These are phyloP conservation scores for Intellagama lesueurii DNA, from an alignment of 2,797 vertebrate species.

Conservation along the genomic window DNA sequence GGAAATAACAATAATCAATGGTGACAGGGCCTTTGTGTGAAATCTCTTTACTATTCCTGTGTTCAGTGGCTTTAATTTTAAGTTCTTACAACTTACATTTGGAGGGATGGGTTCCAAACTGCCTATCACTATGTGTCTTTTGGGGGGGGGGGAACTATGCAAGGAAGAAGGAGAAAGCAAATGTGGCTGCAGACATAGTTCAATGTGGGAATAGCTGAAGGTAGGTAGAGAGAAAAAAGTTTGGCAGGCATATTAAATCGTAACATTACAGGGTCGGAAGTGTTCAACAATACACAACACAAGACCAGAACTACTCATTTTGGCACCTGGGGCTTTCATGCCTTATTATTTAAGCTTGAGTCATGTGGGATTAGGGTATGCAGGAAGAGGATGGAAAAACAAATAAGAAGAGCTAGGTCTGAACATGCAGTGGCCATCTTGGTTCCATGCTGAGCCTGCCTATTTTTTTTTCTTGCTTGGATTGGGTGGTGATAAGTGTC, in stretches of 20 bases:
- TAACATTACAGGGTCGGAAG: neutral
- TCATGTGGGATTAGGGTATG: too few species aligned
- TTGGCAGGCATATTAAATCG: neutral
- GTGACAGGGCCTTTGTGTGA: neutral
- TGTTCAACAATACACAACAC: neutral
- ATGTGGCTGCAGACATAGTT: neutral
- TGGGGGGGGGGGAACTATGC: neutral
- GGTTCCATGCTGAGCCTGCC: too few species aligned
- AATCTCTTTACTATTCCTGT: neutral
- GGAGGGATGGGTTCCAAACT: constrained; percentile 1
- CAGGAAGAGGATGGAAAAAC: too few species aligned
- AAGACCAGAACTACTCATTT: too few species aligned
- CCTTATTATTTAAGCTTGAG: too few species aligned
- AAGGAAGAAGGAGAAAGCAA: neutral
- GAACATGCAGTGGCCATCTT: too few species aligned
- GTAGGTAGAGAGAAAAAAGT: neutral
- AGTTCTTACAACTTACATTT: constrained; percentile 9
- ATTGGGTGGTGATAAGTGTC: too few species aligned
- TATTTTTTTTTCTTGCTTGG: too few species aligned
- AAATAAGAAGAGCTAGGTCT: too few species aligned
- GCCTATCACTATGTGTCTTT: neutral
- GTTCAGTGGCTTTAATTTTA: neutral
- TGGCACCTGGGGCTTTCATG: too few species aligned
- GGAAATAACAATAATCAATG: neutral
- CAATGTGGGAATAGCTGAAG: neutral